A percentile compares a stretch with the other conserved stretches of the same genome.
phyloP scores from a whole-genome alignment of 2,113 vertebrate species.

The Chionis minor region DNA sequence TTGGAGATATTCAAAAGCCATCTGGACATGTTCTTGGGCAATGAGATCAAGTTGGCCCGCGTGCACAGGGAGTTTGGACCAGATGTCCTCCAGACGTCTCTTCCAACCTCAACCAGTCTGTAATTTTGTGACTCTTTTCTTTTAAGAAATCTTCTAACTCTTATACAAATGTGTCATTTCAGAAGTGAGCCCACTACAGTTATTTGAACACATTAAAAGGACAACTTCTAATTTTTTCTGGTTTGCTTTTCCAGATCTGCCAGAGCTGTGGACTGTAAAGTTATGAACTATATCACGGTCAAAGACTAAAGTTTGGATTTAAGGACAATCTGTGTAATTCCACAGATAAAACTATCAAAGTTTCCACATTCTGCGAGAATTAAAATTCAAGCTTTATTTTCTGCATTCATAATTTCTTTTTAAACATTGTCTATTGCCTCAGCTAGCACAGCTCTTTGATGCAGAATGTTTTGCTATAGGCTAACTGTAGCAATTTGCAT shows the following conservation, averaged over 20 bases:
- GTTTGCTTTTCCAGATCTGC: background rate
- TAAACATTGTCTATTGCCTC: conserved; percentile 24
- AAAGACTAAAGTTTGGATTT: background rate
- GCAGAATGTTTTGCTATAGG: conserved; percentile 43
- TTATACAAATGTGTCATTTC: background rate
- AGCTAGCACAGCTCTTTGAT: conserved; percentile 40
- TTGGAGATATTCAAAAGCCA: background rate
- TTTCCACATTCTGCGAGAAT: background rate
- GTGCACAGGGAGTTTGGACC: rapidly evolving
- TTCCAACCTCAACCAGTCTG: background rate
- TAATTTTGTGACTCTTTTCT: background rate
- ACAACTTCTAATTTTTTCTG: background rate
- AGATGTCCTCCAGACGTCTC: background rate
- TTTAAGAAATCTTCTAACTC: background rate
- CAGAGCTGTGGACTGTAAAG: background rate
- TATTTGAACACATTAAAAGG: background rate
- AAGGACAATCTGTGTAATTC: background rate
- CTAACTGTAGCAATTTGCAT: conserved; percentile 66
- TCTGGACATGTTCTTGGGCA: rapidly evolving
- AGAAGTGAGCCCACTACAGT: background rate
- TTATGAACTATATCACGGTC: background rate
- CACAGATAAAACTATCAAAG: background rate
- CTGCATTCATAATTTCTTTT: conserved; percentile 8
- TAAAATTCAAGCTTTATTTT: conserved; percentile 34
- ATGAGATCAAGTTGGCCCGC: background rate